Evolutionary conservation across 2,113 vertebrate species (phyloP), one percentile per base, ranked within the genome.

Genomic region (Callithrix jacchus): DNA sequence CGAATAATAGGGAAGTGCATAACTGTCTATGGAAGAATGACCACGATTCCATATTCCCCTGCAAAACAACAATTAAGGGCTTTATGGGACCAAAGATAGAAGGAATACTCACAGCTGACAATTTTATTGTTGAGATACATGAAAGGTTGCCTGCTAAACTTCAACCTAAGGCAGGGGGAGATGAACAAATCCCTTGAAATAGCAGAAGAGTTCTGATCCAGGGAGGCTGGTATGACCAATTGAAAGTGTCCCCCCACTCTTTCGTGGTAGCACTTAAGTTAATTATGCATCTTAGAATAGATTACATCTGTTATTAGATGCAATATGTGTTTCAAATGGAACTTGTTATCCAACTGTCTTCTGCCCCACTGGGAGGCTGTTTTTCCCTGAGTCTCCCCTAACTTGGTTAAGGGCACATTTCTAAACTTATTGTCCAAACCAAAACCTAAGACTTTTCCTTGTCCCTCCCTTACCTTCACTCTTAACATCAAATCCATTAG

Each of bases 11-110:
- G 35, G 9, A 85, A 93, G 49, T 35, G 30, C 52, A 8, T 52
- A 49, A 58, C 74, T 95, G 52, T 87, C 79, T 91, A 2, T 71
- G 49, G 70, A 89, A 94, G 64, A 94, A 84, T 90, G 80, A 21
- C 83, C 56, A 54, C 32, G 40, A 13, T 86, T 79, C 6, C 18
- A 37, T 30, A 20, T 52, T 61, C 40, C 93, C 18, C 45, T 74
- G 17, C 32, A 79, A 92, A 83, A 88, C 23, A 84, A 52, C 30
- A 81, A 70, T 79, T n/a, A 71, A 49, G 27, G 56, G 79, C 21
- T 85, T 79, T 79, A 16, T 45, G n/a, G 32, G 52, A 74, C 49
- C 30, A 61, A 20, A 27, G 49, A 27, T 12, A 73, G 37, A 70
- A 89, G 87, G 37, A 42, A 56, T 37, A 11, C 13, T 27, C 20